Percentiles rank a stretch among this genome's conserved stretches.
These are phyloP conservation scores for Axinella damicornis DNA, from an alignment of 37 sponge, comb jelly and placozoan genomes.

Conservation along the genomic window DNA sequence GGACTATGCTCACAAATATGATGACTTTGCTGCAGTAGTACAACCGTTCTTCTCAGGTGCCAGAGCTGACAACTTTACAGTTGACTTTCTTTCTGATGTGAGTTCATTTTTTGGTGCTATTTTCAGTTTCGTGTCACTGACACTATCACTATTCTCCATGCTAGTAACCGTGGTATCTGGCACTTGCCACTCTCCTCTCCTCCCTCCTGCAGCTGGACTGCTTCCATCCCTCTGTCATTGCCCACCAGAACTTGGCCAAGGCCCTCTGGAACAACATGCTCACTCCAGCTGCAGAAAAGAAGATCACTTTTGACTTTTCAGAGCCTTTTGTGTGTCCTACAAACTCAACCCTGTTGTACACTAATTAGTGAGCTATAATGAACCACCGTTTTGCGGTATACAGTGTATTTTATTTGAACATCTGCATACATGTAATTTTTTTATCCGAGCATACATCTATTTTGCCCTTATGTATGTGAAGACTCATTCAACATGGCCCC, in stretches of 20 bases:
- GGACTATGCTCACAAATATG: constrained; percentile 45
- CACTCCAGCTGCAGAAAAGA: constrained; percentile 76
- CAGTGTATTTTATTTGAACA: too few relatives aligned
- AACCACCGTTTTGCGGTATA: too few relatives aligned
- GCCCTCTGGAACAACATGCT: constrained; percentile 90
- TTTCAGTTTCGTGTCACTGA: too few relatives aligned
- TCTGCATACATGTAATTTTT: too few relatives aligned
- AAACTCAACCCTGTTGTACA: constrained; percentile 64
- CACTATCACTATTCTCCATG: too few relatives aligned
- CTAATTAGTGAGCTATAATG: too few relatives aligned
- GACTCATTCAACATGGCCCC: too few relatives aligned
- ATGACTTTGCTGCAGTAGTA: constrained; percentile 80
- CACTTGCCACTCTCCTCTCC: too few relatives aligned
- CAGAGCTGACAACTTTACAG: constrained; percentile 46
- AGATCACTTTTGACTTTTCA: constrained; percentile 45
- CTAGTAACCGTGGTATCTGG: too few relatives aligned
- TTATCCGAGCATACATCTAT: too few relatives aligned
- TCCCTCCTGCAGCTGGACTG: constrained; percentile 73
- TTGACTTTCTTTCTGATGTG: constrained; percentile 74
- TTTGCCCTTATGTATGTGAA: too few relatives aligned
- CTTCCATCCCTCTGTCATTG: constrained; percentile 82
- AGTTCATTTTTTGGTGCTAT: too few relatives aligned
- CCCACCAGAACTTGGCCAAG: constrained; percentile 80
- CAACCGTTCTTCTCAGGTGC: constrained; percentile 74
- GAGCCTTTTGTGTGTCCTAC: constrained; percentile 75